phyloP scores from a whole-genome alignment of 2,113 vertebrate species.

The Pygoscelis adeliae region DNA sequence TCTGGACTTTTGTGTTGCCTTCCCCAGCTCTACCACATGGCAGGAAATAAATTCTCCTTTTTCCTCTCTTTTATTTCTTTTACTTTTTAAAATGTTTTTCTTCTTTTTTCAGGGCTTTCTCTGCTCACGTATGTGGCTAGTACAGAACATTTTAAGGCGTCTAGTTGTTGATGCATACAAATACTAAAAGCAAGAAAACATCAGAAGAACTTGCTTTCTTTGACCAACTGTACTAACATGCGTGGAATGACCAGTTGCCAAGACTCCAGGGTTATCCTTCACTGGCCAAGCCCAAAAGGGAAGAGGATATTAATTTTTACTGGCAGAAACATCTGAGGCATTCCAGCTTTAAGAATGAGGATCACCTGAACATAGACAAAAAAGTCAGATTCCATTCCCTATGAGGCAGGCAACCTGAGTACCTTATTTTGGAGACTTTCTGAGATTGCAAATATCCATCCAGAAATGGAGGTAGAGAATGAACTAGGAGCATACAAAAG shows the following conservation, averaged over 20 bases:
- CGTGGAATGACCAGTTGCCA: not conserved
- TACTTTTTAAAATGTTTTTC: not conserved
- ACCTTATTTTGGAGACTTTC: not conserved
- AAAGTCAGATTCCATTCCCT: not conserved
- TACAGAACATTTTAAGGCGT: not conserved
- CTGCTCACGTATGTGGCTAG: not conserved
- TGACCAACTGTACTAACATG: not conserved
- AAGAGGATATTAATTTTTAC: not conserved
- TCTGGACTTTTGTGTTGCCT: not conserved
- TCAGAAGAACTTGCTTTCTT: not conserved
- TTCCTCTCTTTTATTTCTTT: not conserved
- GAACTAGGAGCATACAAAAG: not conserved
- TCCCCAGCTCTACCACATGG: not conserved
- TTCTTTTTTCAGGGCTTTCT: not conserved
- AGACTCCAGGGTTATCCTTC: not conserved
- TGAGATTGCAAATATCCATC: not conserved
- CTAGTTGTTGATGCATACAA: not conserved
- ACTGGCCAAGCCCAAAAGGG: not conserved
- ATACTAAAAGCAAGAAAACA: not conserved
- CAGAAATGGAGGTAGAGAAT: not conserved
- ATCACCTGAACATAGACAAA: not conserved
- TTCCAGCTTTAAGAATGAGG: not conserved
- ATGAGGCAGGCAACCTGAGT: fast-evolving
- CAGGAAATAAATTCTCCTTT: not conserved
- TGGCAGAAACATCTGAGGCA: not conserved